phyloP scores from a whole-genome alignment of 2,113 vertebrate species.

The Catharus minimus region DNA sequence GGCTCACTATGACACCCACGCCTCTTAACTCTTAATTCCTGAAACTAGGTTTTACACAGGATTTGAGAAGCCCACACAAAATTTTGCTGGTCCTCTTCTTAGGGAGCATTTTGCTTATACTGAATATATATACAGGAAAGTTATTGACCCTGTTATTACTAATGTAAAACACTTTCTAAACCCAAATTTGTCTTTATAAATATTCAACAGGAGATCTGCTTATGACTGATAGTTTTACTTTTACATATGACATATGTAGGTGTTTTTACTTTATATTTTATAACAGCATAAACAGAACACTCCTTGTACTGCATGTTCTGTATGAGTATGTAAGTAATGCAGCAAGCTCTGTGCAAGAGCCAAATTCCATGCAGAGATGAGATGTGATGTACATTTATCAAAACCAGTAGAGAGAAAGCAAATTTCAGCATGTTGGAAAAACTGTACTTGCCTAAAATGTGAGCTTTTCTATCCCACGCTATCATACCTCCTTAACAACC shows the following conservation, averaged over 20 bases:
- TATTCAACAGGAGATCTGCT: not conserved
- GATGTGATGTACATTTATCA: not conserved
- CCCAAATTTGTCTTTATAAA: not conserved
- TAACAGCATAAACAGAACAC: not conserved
- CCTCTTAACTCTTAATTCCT: not conserved
- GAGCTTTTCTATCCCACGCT: not conserved
- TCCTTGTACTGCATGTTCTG: not conserved
- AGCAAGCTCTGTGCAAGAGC: not conserved
- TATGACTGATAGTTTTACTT: not conserved
- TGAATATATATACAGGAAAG: not conserved
- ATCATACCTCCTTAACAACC: not conserved
- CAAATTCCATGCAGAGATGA: not conserved
- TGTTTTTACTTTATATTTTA: not conserved
- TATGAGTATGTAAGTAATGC: not conserved
- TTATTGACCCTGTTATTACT: conserved; percentile 8
- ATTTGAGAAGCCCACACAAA: not conserved
- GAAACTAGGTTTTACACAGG: not conserved
- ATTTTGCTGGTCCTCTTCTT: not conserved
- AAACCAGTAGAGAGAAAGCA: not conserved
- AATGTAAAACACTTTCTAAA: not conserved
- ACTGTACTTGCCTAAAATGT: not conserved
- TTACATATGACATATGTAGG: not conserved
- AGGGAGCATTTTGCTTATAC: not conserved
- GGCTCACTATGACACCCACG: not conserved
- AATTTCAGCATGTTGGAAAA: not conserved